Conservation (phyloP, 2,797 vertebrate genomes). For the Pseudopleuronectes americanus region DNA sequence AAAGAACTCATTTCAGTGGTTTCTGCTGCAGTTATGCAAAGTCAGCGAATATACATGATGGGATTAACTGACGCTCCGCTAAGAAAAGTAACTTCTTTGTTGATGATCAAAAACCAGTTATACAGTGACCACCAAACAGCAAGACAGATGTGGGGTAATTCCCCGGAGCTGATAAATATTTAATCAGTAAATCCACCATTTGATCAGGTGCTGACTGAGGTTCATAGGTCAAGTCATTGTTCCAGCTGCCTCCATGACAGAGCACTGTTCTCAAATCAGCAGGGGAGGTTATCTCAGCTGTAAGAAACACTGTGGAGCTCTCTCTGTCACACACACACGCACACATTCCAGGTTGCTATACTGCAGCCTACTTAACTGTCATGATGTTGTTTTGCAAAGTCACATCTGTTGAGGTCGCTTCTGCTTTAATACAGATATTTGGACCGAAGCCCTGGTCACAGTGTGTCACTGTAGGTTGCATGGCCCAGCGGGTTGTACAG, state of each 20-base stretch:
- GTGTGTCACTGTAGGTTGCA: slow-evolving; percentile 66
- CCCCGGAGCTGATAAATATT: slow-evolving; percentile 74
- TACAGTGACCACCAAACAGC: slow-evolving; percentile 30
- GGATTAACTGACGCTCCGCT: not conserved
- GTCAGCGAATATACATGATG: not conserved
- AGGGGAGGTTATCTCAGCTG: slow-evolving; percentile 83
- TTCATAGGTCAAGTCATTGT: slow-evolving; percentile 75
- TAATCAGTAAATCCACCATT: slow-evolving; percentile 66
- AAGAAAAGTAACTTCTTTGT: slow-evolving; percentile 19
- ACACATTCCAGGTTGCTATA: slow-evolving; percentile 28
- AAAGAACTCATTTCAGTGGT: not conserved
- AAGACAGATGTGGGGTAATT: slow-evolving; percentile 56
- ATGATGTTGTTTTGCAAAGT: slow-evolving; percentile 67
- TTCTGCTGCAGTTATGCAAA: not conserved
- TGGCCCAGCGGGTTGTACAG: slow-evolving; percentile 51
- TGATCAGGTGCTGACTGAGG: slow-evolving; percentile 70
- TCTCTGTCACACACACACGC: slow-evolving; percentile 34
- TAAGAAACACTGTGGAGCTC: slow-evolving; percentile 50
- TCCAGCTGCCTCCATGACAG: slow-evolving; percentile 77
- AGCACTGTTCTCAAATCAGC: slow-evolving; percentile 70
- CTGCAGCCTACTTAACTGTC: slow-evolving; percentile 36
- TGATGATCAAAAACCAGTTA: slow-evolving; percentile 23
- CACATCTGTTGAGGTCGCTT: slow-evolving; percentile 72
- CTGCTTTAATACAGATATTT: slow-evolving; percentile 72
- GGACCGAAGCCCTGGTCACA: slow-evolving; percentile 37